These are phyloP conservation scores for Azorinus chamasolen DNA, from an alignment of 2,888 invertebrate species.

Conservation along the genomic window DNA sequence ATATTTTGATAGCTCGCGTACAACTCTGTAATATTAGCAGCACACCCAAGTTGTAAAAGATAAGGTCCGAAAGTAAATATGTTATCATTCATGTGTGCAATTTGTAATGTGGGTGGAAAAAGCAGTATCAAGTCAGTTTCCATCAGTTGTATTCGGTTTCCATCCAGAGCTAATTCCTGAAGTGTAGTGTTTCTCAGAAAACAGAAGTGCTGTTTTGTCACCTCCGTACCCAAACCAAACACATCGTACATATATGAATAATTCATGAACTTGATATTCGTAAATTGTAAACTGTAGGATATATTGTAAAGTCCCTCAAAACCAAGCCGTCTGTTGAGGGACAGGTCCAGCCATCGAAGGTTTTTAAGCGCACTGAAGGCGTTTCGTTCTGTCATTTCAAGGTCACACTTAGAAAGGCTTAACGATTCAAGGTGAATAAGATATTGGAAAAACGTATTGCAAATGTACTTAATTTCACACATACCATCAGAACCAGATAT, in stretches of 20 bases:
- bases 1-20: constrained; percentile 1
- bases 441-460: background rate
- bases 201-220: constrained; percentile 35
- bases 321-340: constrained; percentile 37
- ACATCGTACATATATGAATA: constrained; percentile 31
- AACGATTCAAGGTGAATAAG: background rate
- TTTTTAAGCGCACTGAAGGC: background rate
- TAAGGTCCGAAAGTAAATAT: constrained; percentile 45
- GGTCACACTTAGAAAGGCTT: background rate
- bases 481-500: background rate
- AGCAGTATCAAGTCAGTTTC: constrained; percentile 23
- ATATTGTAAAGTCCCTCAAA: constrained; percentile 32
- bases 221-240: constrained; percentile 32
- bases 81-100: constrained; percentile 30
- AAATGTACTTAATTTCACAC: background rate
- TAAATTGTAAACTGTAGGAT: constrained; percentile 47
- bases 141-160: constrained; percentile 28
- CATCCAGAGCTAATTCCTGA: constrained; percentile 22
- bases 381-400: background rate
- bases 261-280: constrained; percentile 34
- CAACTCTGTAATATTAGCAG: background rate
- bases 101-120: constrained; percentile 22
- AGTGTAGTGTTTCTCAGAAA: constrained; percentile 47
- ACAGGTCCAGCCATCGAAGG: constrained; percentile 34
- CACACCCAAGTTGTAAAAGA: constrained; percentile 32